phyloP scores from a whole-genome alignment of 2,113 vertebrate genomes.

The Ancistrus triradiatus region DNA sequence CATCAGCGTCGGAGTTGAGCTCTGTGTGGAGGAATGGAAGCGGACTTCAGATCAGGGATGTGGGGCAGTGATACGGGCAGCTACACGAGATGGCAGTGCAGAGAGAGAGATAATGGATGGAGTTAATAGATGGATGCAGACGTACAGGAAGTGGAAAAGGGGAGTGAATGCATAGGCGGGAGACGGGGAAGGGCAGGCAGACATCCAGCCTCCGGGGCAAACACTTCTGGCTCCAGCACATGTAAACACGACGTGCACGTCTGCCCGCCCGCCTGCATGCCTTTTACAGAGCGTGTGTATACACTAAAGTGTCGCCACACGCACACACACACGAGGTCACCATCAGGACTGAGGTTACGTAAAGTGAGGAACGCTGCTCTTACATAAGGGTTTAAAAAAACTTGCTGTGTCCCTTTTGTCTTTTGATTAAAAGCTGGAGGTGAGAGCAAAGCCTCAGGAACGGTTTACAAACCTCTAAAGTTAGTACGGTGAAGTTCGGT shows the following conservation, averaged over 20 bases:
- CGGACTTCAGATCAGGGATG: not conserved
- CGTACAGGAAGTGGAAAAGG: slow-evolving; percentile 34
- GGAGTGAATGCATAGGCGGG: slow-evolving; percentile 29
- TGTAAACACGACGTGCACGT: slow-evolving; percentile 45
- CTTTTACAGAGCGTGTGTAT: slow-evolving; percentile 14
- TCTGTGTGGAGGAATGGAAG: not conserved
- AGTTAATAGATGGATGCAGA: slow-evolving; percentile 26
- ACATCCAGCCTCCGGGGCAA: slow-evolving; percentile 44
- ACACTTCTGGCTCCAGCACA: slow-evolving; percentile 41
- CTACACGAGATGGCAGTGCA: slow-evolving; percentile 8
- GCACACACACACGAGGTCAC: too few species aligned
- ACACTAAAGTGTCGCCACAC: not conserved
- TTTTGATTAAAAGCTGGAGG: too few species aligned
- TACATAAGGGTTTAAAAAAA: too few species aligned
- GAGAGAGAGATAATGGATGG: slow-evolving; percentile 30
- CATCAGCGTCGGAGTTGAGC: not conserved
- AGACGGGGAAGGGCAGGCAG: slow-evolving; percentile 39
- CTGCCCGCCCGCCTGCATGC: slow-evolving; percentile 10
- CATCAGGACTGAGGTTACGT: too few species aligned
- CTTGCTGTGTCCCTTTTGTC: too few species aligned
- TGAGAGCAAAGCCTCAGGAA: too few species aligned
- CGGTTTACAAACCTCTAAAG: too few species aligned
- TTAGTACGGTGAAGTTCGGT: too few species aligned
- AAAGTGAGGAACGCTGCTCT: too few species aligned
- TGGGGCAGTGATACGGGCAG: slow-evolving; percentile 7